A percentile compares a stretch with the other conserved stretches of the same genome.
phyloP scores from a whole-genome alignment of 1,140 invertebrate genomes.

The Streblospio benedicti region DNA sequence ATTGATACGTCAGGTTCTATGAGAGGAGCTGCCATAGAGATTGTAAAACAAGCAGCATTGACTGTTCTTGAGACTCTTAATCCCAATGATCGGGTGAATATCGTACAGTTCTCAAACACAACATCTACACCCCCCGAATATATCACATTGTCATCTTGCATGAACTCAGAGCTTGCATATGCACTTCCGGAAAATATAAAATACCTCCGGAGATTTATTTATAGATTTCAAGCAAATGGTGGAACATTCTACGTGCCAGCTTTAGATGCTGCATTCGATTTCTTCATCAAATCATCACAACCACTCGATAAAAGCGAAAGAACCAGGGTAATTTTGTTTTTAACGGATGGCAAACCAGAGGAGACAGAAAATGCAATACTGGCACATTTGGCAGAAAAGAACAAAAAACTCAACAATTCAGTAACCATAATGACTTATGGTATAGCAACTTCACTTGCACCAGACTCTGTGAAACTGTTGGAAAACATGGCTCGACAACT shows the following conservation, averaged over 20 bases:
- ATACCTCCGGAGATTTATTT: neutral
- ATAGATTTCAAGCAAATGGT: neutral
- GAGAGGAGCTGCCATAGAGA: neutral
- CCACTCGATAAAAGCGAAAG: no score
- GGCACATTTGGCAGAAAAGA: neutral
- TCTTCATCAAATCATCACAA: neutral
- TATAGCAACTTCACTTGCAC: no score
- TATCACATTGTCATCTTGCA: neutral
- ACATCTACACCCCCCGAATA: neutral
- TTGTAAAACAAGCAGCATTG: neutral
- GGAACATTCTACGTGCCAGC: slow-evolving; percentile 1
- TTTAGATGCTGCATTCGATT: neutral
- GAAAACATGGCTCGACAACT: no score
- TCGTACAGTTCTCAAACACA: neutral
- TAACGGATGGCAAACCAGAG: slow-evolving; percentile 1
- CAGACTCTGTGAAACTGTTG: no score
- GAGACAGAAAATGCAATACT: neutral
- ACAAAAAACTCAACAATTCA: neutral
- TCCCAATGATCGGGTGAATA: slow-evolving; percentile 6
- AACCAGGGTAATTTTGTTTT: slow-evolving; percentile 2
- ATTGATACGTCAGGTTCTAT: slow-evolving; percentile 12
- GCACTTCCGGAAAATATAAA: neutral
- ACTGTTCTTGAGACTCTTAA: slow-evolving; percentile 1
- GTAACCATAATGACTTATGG: slow-evolving; percentile 1
- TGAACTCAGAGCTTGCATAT: neutral